phyloP scores from a whole-genome alignment of 1,140 invertebrate species.

The Drosophila kurseongensis region DNA sequence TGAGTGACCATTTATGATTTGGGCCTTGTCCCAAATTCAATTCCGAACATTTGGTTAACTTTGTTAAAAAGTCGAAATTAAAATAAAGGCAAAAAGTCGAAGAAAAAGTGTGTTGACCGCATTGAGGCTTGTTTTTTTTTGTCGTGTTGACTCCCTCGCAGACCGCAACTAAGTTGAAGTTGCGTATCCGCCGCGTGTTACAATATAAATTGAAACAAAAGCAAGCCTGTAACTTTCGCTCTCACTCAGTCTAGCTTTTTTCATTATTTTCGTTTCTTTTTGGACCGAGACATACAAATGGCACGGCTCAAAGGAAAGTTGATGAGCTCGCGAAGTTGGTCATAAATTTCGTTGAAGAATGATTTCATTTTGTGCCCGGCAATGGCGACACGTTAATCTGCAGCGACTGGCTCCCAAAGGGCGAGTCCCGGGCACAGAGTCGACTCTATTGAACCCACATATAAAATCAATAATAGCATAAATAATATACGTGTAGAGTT shows the following conservation, averaged over 20 bases:
- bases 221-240: conserved; percentile 29
- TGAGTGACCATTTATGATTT: conserved; percentile 70
- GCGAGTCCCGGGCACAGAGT: conserved; percentile 15
- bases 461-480: conserved; percentile 81
- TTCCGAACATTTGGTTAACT: conserved; percentile 76
- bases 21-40: conserved; percentile 67
- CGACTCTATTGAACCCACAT: conserved; percentile 59
- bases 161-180: conserved; percentile 52
- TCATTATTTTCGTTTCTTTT: conserved; percentile 23
- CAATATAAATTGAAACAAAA: conserved; percentile 49
- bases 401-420: conserved; percentile 31
- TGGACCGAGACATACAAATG: conserved; percentile 54
- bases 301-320: conserved; percentile 68
- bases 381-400: conserved; percentile 56
- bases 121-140: conserved; percentile 35
- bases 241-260: conserved; percentile 11
- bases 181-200: conserved; percentile 57
- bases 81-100: conserved; percentile 68
- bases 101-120: conserved; percentile 45
- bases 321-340: conserved; percentile 62
- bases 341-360: conserved; percentile 70
- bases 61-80: conserved; percentile 82
- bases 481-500: conserved; percentile 72
- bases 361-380: conserved; percentile 67
- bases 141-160: neutral